A percentile compares a stretch with the other conserved stretches of the same genome.
phyloP scores from a whole-genome alignment of 2,888 invertebrate species.

The Elaeidobius kamerunicus region DNA sequence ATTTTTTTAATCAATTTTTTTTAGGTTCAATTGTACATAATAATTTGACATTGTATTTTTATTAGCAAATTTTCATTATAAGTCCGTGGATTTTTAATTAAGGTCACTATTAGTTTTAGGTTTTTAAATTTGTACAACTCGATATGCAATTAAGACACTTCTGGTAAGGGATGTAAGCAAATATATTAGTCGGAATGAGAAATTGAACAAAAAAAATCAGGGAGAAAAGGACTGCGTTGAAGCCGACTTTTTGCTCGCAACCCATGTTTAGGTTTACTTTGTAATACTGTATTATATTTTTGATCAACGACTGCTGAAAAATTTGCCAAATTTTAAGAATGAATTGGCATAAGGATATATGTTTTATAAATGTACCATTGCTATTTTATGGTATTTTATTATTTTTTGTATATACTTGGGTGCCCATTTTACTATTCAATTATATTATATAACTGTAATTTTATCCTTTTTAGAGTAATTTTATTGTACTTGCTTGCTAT shows the following conservation, averaged over 20 bases:
- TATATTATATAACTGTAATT: conserved; percentile 8
- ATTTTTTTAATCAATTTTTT: conserved; percentile 31
- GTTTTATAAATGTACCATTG: conserved; percentile 24
- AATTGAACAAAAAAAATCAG: neutral
- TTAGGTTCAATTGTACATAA: conserved; percentile 34
- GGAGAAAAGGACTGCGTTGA: neutral
- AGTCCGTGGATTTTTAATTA: conserved; percentile 11
- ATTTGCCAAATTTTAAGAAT: conserved; percentile 29
- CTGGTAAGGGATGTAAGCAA: conserved; percentile 7
- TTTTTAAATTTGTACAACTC: conserved; percentile 14
- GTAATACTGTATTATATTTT: conserved; percentile 12
- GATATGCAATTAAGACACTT: conserved; percentile 4
- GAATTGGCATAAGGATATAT: conserved; percentile 24
- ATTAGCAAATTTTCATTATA: conserved; percentile 21
- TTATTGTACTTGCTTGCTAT: conserved; percentile 8
- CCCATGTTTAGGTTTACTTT: conserved; percentile 12
- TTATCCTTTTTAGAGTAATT: conserved; percentile 3
- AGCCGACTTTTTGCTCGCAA: conserved; percentile 7
- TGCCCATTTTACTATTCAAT: conserved; percentile 21
- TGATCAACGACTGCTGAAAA: conserved; percentile 31
- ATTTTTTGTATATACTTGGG: conserved; percentile 34
- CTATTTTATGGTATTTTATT: conserved; percentile 25
- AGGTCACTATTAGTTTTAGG: conserved; percentile 11
- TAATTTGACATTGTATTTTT: conserved; percentile 30
- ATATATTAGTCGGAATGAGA: neutral